Evolutionary conservation across 2,113 vertebrate species (phyloP).

Genomic region (Crotalus helleri): DNA sequence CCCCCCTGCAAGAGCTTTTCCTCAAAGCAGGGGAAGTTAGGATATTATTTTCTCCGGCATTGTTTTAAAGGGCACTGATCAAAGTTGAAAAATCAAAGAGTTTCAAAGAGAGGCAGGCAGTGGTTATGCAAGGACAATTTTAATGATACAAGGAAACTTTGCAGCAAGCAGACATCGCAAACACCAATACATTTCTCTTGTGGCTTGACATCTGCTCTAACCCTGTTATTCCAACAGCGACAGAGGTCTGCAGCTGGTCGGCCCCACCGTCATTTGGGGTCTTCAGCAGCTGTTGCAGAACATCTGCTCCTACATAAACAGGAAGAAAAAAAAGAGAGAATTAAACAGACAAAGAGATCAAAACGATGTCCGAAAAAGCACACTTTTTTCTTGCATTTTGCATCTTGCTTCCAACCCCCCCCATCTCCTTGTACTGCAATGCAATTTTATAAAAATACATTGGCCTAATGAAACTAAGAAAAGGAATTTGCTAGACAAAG

Average conservation of each 20-base stretch:
- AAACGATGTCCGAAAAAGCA: not conserved
- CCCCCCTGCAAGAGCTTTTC: not conserved
- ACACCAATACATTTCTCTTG: not conserved
- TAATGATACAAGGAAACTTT: not conserved
- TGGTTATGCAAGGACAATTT: not conserved
- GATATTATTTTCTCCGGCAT: too few relatives aligned
- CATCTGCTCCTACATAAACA: conserved; percentile 8
- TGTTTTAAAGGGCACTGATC: not conserved
- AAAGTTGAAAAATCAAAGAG: conserved; percentile 5
- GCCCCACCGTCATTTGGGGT: conserved; percentile 23
- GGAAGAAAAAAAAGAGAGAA: not conserved
- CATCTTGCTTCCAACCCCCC: not conserved
- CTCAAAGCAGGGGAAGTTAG: not conserved
- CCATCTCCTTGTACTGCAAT: not conserved
- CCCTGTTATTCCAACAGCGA: conserved; percentile 30
- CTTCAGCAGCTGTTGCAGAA: not conserved
- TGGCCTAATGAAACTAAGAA: not conserved
- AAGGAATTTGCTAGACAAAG: not conserved
- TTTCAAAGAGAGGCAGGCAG: not conserved
- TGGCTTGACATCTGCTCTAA: conserved; percentile 24
- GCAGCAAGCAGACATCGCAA: not conserved
- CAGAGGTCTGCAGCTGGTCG: not conserved
- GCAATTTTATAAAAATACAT: not conserved
- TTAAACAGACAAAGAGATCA: not conserved
- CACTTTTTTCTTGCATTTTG: not conserved